Evolutionary conservation across 2,113 vertebrate species (phyloP), one percentile per base, ranked within the genome.

Genomic region (Panthera uncia): DNA sequence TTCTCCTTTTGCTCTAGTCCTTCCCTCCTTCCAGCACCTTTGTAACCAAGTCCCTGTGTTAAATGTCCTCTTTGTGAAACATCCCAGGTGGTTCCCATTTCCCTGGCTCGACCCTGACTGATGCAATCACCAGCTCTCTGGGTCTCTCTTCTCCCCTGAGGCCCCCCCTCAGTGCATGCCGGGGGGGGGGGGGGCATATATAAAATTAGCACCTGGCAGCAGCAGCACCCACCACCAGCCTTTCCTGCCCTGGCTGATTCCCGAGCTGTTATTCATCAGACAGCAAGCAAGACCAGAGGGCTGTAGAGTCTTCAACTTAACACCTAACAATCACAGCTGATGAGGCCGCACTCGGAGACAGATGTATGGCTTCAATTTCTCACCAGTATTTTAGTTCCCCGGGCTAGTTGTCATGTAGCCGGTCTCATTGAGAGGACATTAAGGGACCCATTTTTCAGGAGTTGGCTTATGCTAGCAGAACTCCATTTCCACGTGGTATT

Each of bases 361-460:
- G 96, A 97, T 93, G 87, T 96, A 97, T 65, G 23, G 88, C 80
- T 96, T 89, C 96, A 82, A 86, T 98, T 97, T 97, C 97, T 98
- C 78, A 91, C 92, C 76, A 81, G 90, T 57, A 89, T 91, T 95
- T 97, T 93, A 97, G 96, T 74, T 96, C 95, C 89, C 92, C 63
- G 0, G 81, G 96, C 94, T 89, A 91, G 69, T 29, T 96, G 95
- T 97, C 94, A 69, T 48, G 84, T 79, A 94, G 76, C 84, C 38
- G 84, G 90, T 93, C 95, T 98, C 96, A 97, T 33, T 97, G 97
- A 97, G 78, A 97, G 78, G 91, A 97, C 92, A 93, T 89, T 95
- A 94, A 96, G 66, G 69, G 71, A 92, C 76, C 84, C 66, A 86
- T 98, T 97, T 98, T 96, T 97, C 85, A 98, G 63, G 61, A 97